Evolutionary conservation across 2,797 vertebrate species (phyloP).

Genomic region (Pterois miles): DNA sequence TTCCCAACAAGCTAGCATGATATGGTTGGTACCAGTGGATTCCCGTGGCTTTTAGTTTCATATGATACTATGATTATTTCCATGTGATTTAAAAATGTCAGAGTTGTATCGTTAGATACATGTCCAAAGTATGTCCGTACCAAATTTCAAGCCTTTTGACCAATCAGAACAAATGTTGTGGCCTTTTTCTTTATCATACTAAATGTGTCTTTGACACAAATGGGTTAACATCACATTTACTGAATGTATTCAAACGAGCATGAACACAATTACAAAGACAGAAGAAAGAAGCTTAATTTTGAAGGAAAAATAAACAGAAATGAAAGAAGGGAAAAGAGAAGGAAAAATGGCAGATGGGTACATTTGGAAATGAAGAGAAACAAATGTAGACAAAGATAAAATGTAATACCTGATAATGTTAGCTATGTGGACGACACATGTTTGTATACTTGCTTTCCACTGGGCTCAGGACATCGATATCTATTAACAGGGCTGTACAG

Average conservation of each 20-base stretch:
- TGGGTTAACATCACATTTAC: background rate
- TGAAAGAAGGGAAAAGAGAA: background rate
- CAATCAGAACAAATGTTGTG: no score
- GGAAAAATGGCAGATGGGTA: background rate
- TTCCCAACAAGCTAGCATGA: no score
- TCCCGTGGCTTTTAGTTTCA: no score
- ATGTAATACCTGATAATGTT: constrained; percentile 69
- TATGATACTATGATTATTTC: no score
- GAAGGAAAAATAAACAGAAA: background rate
- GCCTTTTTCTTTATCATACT: no score
- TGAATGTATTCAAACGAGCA: background rate
- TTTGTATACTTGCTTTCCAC: constrained; percentile 75
- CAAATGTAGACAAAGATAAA: constrained; percentile 43
- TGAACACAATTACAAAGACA: background rate
- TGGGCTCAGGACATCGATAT: constrained; percentile 65
- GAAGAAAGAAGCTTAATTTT: background rate
- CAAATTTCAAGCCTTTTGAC: no score
- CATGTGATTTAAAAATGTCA: no score
- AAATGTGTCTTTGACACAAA: no score
- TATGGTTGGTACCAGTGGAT: no score
- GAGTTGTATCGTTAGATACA: no score
- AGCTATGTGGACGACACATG: constrained; percentile 69
- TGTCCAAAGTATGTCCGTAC: no score
- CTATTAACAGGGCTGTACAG: constrained; percentile 60
- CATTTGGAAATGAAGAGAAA: constrained; percentile 4